Conservation (phyloP, 2,888 invertebrate species). For the Hemaris fuciformis region DNA sequence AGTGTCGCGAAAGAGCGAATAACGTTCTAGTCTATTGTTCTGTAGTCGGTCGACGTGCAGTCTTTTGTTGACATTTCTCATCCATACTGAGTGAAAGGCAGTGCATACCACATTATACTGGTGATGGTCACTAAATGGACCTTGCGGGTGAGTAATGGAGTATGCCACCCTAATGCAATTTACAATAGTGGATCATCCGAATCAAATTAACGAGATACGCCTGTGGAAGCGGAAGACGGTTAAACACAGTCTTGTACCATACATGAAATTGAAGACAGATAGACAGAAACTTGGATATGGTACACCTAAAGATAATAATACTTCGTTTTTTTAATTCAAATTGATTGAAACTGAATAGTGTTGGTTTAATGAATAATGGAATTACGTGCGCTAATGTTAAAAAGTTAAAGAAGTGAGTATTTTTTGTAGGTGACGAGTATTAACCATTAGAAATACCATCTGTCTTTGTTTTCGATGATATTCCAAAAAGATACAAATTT, state of each 20-base stretch:
- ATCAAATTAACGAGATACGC: neutral
- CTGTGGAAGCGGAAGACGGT: neutral
- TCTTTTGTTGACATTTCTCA: conserved; percentile 33
- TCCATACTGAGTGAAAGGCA: conserved; percentile 18
- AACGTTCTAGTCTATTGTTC: conserved; percentile 39
- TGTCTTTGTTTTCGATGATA: too few relatives aligned
- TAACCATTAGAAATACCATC: too few relatives aligned
- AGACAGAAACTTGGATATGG: too few relatives aligned
- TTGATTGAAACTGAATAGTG: too few relatives aligned
- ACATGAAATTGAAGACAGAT: too few relatives aligned
- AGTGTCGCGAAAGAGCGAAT: neutral
- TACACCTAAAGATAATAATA: too few relatives aligned
- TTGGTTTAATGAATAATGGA: too few relatives aligned
- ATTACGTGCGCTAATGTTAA: too few relatives aligned
- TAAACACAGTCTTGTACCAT: neutral
- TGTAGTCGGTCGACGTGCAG: conserved; percentile 31
- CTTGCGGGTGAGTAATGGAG: conserved; percentile 41
- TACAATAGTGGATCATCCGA: conserved; percentile 18
- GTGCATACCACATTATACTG: conserved; percentile 23
- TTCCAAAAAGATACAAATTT: too few relatives aligned
- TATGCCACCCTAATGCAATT: conserved; percentile 26
- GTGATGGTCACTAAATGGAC: conserved; percentile 29
- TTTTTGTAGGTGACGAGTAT: too few relatives aligned
- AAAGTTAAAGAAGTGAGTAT: too few relatives aligned
- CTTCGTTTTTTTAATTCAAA: too few relatives aligned